phyloP scores from a whole-genome alignment of 2,797 vertebrate species.

The Eulemur rubriventer region DNA sequence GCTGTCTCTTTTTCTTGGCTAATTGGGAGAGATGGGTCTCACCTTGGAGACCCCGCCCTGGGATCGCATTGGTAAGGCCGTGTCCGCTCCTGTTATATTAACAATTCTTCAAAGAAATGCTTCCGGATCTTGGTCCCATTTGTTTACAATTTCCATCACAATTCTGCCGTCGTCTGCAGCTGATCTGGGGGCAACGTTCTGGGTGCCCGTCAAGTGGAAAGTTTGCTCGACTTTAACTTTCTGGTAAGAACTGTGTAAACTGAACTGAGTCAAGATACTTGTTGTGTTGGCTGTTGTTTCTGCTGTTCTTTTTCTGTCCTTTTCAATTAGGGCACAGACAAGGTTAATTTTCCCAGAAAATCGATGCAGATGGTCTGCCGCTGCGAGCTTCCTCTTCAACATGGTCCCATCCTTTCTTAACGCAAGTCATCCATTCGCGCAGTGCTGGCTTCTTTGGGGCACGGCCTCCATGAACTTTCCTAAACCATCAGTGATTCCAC shows the following conservation, averaged over 20 bases:
- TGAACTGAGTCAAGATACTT: not conserved
- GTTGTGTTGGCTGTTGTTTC: not conserved
- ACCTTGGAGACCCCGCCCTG: conserved; percentile 96
- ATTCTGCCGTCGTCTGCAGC: not conserved
- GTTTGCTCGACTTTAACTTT: not conserved
- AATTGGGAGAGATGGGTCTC: conserved; percentile 97
- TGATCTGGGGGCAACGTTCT: not conserved
- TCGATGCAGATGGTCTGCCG: not conserved
- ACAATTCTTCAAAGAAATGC: not conserved
- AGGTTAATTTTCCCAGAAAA: not conserved
- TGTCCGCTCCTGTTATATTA: not conserved
- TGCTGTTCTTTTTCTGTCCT: not conserved
- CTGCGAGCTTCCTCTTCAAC: too few relatives aligned
- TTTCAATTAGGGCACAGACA: not conserved
- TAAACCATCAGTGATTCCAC: too few relatives aligned
- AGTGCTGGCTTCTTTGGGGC: not conserved
- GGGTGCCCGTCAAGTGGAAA: not conserved
- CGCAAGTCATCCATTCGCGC: too few relatives aligned
- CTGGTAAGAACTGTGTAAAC: not conserved
- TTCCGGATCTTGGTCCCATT: not conserved
- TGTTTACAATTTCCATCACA: not conserved
- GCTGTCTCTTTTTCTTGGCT: conserved; percentile 96
- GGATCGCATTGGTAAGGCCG: conserved; percentile 73
- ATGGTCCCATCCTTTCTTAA: not conserved
- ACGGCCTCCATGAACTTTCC: not conserved